Evolutionary conservation across 2,888 invertebrate species (phyloP), one percentile per base, ranked within the genome.

Genomic region (Acanthopleura granulata): DNA sequence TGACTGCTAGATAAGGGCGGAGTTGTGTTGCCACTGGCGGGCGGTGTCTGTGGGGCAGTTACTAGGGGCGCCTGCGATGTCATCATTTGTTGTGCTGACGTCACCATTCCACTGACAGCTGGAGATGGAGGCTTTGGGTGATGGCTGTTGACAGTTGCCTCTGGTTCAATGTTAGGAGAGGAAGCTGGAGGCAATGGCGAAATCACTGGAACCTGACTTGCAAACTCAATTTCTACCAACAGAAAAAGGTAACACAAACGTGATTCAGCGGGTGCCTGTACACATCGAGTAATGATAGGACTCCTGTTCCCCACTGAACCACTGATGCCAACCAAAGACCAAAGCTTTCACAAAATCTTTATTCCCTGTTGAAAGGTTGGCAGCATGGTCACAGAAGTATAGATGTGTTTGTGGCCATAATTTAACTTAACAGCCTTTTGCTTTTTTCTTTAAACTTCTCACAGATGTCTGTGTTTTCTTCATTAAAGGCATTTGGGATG

Each of bases 61-160:
- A 27, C 25, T 16, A 27, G 6, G 25, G 66, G 29, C 29, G 29
- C 27, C 27, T 22, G 22, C 25, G 66, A 27, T 22, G 66, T 66
- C 66, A 27, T 14, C 1, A 27, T 1, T 6, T 27, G 22, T 66
- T 66, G 66, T 27, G 22, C 15, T 66, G 66, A 66, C 25, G 66
- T 66, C 27, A 66, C 66, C 16, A 25, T 27, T 25, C 4, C 15
- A 27, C 25, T 66, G 22, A 66, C 29, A 25, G 29, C 29, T 22
- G 66, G 66, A 66, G 66, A 66, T 66, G 66, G 66, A 14, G 66
- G 66, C 6, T 66, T 66, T 25, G 6, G 66, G 66, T 9, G 22
- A 27, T 66, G 66, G 29, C 25, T 66, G 66, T 66, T 66, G 27
- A 27, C 66, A 22, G 12, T 66, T 1, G 18, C 66, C 25, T 66